These are phyloP conservation scores for Apodemus speciosus DNA, from an alignment of 2,113 vertebrate genomes.

Conservation along the genomic window DNA sequence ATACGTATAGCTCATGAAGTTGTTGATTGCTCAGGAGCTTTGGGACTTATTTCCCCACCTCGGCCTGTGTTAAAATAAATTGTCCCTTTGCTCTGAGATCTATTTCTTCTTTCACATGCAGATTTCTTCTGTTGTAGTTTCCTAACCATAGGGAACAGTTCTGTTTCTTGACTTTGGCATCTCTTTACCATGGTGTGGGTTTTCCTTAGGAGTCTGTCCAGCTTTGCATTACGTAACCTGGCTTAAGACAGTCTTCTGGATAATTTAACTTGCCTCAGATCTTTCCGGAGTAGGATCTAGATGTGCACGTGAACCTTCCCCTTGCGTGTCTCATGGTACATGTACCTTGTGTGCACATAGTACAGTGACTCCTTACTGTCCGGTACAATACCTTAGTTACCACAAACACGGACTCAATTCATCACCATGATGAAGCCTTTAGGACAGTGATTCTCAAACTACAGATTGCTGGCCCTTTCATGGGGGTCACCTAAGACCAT, in stretches of 20 bases:
- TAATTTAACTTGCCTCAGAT: not conserved
- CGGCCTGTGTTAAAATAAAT: not conserved
- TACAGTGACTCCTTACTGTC: too few relatives aligned
- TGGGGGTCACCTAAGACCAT: not conserved
- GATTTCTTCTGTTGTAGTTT: constrained; percentile 15
- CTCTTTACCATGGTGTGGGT: not conserved
- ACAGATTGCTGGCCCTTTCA: not conserved
- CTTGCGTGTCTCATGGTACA: not conserved
- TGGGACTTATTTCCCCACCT: not conserved
- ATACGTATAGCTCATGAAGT: not conserved
- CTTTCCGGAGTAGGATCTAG: not conserved
- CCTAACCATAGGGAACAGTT: not conserved
- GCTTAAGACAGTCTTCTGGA: not conserved
- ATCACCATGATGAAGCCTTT: not conserved
- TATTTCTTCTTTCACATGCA: not conserved
- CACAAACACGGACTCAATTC: not conserved
- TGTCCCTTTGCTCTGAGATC: not conserved
- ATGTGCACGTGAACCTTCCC: not conserved
- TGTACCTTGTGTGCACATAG: too few relatives aligned
- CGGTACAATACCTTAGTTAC: not conserved
- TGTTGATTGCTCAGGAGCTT: not conserved
- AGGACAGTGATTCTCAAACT: not conserved
- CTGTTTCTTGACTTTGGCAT: not conserved
- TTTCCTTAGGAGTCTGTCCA: not conserved
- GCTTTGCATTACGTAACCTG: not conserved